Conservation (phyloP, 2,113 vertebrate species). For the Micromys minutus region DNA sequence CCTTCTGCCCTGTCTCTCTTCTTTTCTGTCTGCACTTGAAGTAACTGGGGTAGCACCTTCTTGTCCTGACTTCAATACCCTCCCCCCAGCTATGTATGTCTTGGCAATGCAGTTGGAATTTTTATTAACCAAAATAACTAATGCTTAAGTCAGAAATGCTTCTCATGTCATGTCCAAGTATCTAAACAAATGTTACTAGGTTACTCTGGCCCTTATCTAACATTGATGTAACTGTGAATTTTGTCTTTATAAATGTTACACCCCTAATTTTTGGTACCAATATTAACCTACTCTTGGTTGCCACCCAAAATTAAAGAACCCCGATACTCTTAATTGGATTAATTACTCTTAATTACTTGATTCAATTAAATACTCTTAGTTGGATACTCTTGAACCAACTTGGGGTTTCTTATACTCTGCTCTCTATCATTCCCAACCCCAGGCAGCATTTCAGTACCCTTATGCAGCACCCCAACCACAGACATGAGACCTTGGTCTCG, state of each 20-base stretch:
- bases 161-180: background rate
- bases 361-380: background rate
- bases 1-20: background rate
- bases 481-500: background rate
- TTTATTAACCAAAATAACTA: background rate
- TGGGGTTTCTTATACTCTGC: background rate
- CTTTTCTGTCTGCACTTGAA: background rate
- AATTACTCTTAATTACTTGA: too few relatives aligned
- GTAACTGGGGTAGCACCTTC: background rate
- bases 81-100: background rate
- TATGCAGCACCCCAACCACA: background rate
- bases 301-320: too few relatives aligned
- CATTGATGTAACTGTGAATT: background rate
- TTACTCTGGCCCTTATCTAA: background rate
- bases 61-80: background rate
- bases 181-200: background rate
- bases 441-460: background rate
- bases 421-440: background rate
- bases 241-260: background rate
- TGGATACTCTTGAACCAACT: background rate
- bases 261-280: background rate
- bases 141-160: background rate
- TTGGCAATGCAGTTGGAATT: background rate
- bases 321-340: background rate
- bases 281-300: background rate